Evolutionary conservation across 2,888 invertebrate species (phyloP).

Genomic region (Tiliacea citrago): DNA sequence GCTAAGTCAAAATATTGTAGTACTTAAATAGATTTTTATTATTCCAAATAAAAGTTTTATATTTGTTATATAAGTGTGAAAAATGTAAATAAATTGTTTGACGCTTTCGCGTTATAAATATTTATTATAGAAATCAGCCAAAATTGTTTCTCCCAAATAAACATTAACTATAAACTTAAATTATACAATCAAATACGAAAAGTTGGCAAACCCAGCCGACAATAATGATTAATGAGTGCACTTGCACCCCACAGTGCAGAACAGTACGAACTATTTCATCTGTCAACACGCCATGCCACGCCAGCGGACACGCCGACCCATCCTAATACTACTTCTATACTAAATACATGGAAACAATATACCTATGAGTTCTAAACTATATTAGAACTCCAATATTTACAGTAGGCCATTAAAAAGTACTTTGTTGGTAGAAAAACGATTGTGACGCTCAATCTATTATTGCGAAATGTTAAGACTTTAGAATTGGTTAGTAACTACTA

Average conservation of each 20-base stretch:
- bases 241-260: slow-evolving; percentile 25
- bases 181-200: slow-evolving; percentile 80
- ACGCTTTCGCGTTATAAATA: slow-evolving; percentile 86
- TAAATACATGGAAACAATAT: slow-evolving; percentile 60
- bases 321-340: slow-evolving; percentile 20
- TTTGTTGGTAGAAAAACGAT: slow-evolving; percentile 37
- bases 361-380: slow-evolving; percentile 56
- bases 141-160: slow-evolving; percentile 88
- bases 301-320: slow-evolving; percentile 34
- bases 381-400: slow-evolving; percentile 64
- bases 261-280: slow-evolving; percentile 22
- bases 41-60: slow-evolving; percentile 67
- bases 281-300: slow-evolving; percentile 12
- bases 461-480: slow-evolving; percentile 48
- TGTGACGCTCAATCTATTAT: slow-evolving; percentile 27
- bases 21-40: slow-evolving; percentile 68
- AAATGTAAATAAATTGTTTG: slow-evolving; percentile 70
- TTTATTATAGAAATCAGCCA: slow-evolving; percentile 89
- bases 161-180: slow-evolving; percentile 87
- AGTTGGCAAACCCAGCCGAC: slow-evolving; percentile 67
- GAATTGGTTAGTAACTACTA: slow-evolving; percentile 53
- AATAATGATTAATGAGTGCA: slow-evolving; percentile 57
- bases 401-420: slow-evolving; percentile 63
- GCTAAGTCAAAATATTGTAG: slow-evolving; percentile 65
- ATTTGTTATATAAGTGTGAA: slow-evolving; percentile 61